phyloP scores from a whole-genome alignment of 2,113 vertebrate species.

The Micronycteris hirsuta region DNA sequence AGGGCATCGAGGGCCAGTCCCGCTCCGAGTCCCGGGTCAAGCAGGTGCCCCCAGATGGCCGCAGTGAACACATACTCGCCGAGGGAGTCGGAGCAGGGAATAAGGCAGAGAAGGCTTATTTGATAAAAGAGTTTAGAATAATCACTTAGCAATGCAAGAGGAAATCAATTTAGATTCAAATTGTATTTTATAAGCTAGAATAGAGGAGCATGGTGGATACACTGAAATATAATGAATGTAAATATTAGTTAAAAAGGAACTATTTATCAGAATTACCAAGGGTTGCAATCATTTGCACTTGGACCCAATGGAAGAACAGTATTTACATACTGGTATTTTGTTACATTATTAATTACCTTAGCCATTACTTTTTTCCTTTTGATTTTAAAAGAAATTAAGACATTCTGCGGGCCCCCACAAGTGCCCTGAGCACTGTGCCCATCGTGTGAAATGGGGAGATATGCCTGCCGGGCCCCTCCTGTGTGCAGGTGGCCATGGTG shows the following conservation, averaged over 20 bases:
- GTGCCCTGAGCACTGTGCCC: not conserved
- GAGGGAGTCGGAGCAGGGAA: not conserved
- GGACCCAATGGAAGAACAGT: too few relatives aligned
- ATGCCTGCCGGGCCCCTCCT: fast-evolving
- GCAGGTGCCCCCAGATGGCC: not conserved
- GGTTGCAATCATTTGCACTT: not conserved
- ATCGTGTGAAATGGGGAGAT: too few relatives aligned
- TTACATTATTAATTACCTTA: not conserved
- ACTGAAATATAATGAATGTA: not conserved
- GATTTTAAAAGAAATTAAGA: not conserved
- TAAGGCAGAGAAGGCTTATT: not conserved
- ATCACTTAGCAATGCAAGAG: not conserved
- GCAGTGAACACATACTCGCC: not conserved
- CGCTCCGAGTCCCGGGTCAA: not conserved
- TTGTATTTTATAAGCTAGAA: not conserved
- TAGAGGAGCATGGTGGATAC: not conserved
- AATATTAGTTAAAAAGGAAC: not conserved
- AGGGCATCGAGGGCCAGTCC: not conserved
- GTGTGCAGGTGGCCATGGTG: not conserved
- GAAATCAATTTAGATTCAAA: not conserved
- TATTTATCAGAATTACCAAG: not conserved
- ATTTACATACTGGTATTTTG: not conserved
- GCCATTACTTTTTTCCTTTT: not conserved
- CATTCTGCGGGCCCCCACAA: not conserved
- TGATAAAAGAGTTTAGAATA: not conserved